Base-by-base conservation (phyloP, 2,797 vertebrate genomes). In the Myotis pilosus region DNA sequence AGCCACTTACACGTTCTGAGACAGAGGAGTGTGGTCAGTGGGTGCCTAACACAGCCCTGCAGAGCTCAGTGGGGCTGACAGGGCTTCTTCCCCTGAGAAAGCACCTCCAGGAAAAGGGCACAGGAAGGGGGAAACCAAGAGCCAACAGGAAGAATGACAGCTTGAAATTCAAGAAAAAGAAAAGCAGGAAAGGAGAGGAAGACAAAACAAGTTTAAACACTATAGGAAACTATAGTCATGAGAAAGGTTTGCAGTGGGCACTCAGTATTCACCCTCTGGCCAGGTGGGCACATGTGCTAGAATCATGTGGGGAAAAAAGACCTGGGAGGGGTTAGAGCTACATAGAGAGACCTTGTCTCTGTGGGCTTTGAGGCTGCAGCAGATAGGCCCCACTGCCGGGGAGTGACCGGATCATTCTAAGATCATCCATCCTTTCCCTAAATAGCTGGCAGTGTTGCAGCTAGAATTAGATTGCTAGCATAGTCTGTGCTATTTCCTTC, bases 391-490 rank as follows among this genome's bases (percentile, higher is more conserved):
- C 47, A 22, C 20, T 57, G 9, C 51, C 16, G 0, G n/a, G 72
- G 57, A 90, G 53, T 9, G 66, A 94, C 82, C 4, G 5, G 49
- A 66, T 62, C 38, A 41, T 66, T 60, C 68, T 93, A 38, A 49
- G 55, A 41, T 79, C 49, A 20, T 68, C 88, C 49, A n/a, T 84
- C 87, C 93, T 91, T 69, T 49, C 86, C 71, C 69, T 84, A 81
- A 89, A 78, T 47, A 82, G 71, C 6, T 41, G 33, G 55, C 23
- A 12, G 19, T 12, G 23, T 64, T 36, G 20, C n/a, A 16, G 53
- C 78, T n/a, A 10, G 64, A 93, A 87, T 96, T 91, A 84, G 86
- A 92, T 79, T n/a, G 19, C 76, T 30, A 64, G 57, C 17, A 28
- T 36, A 38, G 28, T 88, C 68, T 91, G 20, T 90, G 62, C 64